phyloP scores from a whole-genome alignment of 2,888 invertebrate genomes.

The Spodoptera littoralis region DNA sequence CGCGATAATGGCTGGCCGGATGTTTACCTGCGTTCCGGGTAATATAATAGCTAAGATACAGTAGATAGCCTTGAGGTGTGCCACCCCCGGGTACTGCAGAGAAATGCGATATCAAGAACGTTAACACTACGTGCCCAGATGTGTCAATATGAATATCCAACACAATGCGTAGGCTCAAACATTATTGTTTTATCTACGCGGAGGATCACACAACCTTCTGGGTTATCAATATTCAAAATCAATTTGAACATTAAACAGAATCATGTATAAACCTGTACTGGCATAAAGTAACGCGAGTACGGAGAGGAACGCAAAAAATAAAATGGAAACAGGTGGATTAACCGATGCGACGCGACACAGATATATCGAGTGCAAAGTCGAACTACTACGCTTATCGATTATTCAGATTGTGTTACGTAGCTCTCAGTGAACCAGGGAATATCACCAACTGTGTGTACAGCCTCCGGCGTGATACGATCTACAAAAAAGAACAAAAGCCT shows the following conservation, averaged over 20 bases:
- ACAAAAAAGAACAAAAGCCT: constrained; percentile 19
- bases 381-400: constrained; percentile 42
- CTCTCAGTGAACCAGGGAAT: constrained; percentile 14
- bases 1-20: constrained; percentile 48
- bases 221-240: constrained; percentile 38
- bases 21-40: constrained; percentile 54
- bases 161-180: constrained; percentile 18
- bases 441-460: constrained; percentile 30
- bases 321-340: constrained; percentile 31
- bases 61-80: constrained; percentile 36
- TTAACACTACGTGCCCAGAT: constrained; percentile 13
- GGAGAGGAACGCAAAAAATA: constrained; percentile 9
- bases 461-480: constrained; percentile 18
- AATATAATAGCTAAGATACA: constrained; percentile 47
- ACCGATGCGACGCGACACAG: constrained; percentile 25
- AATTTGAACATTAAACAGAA: constrained; percentile 28
- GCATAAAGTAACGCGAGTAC: constrained; percentile 6
- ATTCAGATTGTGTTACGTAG: constrained; percentile 42
- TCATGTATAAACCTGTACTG: constrained; percentile 12
- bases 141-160: constrained; percentile 38
- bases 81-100: constrained; percentile 35
- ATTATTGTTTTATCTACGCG: constrained; percentile 27
- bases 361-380: constrained; percentile 41
- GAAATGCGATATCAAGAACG: constrained; percentile 40
- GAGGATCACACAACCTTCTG: constrained; percentile 3